A percentile compares a stretch with the other conserved stretches of the same genome.
phyloP scores from a whole-genome alignment of 1,140 invertebrate genomes.

The Battus philenor region DNA sequence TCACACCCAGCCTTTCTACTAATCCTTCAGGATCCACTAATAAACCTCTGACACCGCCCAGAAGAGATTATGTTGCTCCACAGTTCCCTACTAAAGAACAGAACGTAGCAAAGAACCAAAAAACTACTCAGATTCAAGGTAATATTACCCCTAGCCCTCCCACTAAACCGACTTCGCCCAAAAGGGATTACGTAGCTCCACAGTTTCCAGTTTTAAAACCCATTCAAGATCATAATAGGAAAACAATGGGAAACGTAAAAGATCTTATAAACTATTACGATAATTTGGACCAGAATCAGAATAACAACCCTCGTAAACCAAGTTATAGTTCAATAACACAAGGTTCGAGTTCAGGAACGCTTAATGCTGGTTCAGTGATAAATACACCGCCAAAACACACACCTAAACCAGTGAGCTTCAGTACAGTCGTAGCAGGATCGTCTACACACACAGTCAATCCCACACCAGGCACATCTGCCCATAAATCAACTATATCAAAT shows the following conservation, averaged over 20 bases:
- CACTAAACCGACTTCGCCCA: slow-evolving; percentile 19
- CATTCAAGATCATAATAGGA: slow-evolving; percentile 21
- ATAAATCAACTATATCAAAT: slow-evolving; percentile 19
- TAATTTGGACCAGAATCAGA: slow-evolving; percentile 25
- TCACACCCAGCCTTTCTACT: neutral
- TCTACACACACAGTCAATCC: slow-evolving; percentile 24
- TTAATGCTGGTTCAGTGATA: slow-evolving; percentile 14
- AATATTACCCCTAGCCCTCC: slow-evolving; percentile 3
- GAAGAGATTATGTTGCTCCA: slow-evolving; percentile 38
- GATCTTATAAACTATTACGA: slow-evolving; percentile 64
- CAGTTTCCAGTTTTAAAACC: slow-evolving; percentile 31
- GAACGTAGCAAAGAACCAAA: slow-evolving; percentile 12
- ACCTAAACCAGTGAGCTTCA: slow-evolving; percentile 49
- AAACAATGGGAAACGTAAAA: slow-evolving; percentile 49
- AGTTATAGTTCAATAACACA: slow-evolving; percentile 57
- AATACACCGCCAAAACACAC: slow-evolving; percentile 12
- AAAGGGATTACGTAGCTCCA: slow-evolving; percentile 38
- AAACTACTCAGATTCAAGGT: slow-evolving; percentile 6
- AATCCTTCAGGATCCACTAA: too few relatives aligned
- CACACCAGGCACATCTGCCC: slow-evolving; percentile 5
- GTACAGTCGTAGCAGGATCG: slow-evolving; percentile 39
- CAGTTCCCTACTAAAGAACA: slow-evolving; percentile 6
- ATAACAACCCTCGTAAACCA: slow-evolving; percentile 25
- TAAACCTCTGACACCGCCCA: slow-evolving; percentile 21
- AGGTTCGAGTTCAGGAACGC: slow-evolving; percentile 26